Evolutionary conservation across 2,113 vertebrate genomes (phyloP).

Genomic region (Hepsetus odoe): DNA sequence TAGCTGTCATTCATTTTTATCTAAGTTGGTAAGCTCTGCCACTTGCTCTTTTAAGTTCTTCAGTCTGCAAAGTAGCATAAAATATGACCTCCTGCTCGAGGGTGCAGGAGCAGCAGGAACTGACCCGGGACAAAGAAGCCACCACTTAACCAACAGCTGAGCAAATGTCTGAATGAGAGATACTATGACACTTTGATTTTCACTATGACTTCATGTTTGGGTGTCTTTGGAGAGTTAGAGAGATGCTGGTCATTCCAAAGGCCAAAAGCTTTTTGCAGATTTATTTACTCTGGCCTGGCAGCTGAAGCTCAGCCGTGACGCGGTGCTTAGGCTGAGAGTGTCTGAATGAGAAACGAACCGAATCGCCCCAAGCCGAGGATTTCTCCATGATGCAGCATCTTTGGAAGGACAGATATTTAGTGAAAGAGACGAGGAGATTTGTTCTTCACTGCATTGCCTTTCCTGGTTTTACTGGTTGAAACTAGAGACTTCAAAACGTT

Average conservation of each 20-base stretch:
- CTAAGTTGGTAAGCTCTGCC: too few species aligned
- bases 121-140: conserved; percentile 36
- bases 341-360: conserved; percentile 14
- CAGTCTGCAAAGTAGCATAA: background rate
- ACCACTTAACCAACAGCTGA: background rate
- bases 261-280: conserved; percentile 34
- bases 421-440: conserved; percentile 10
- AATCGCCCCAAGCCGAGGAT: background rate
- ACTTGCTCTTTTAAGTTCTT: background rate
- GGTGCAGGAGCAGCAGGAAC: background rate
- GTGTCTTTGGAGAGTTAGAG: conserved; percentile 24
- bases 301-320: conserved; percentile 16
- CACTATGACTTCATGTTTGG: conserved; percentile 41
- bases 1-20: too few species aligned
- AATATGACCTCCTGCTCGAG: background rate
- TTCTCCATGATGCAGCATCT: conserved; percentile 15
- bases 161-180: background rate
- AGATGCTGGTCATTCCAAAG: background rate
- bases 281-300: conserved; percentile 23
- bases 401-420: background rate
- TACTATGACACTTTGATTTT: too few species aligned
- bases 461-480: background rate
- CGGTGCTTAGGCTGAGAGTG: background rate
- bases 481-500: too few species aligned
- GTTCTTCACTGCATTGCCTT: background rate